Evolutionary conservation across 1,140 invertebrate genomes (phyloP), one percentile per base, ranked within the genome.

Genomic region (Diorhabda elongata): DNA sequence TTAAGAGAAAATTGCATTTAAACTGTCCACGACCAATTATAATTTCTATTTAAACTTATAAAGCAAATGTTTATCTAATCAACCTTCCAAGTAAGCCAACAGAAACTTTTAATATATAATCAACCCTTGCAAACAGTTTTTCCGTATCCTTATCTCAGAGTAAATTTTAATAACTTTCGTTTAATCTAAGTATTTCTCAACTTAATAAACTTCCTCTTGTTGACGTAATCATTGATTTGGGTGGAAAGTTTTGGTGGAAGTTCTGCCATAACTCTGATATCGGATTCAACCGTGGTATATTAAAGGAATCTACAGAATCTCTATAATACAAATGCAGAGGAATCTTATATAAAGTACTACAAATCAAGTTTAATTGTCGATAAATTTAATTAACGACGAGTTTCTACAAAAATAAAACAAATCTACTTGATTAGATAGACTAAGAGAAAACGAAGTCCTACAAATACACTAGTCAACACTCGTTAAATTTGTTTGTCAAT

Each of bases 151-250:
- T 52, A 52, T 52, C 47, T 52, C 62, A 56, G 9, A 61, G 59
- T 61, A 61, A 41, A 61, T 61, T 61, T 45, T 64, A 45, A 64
- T 45, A 56, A 45, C 8, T 64, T 45, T 6, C 7, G 7, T 26
- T 43, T 61, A 61, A 61, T 61, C 59, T 61, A 42, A 61, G 42
- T n/a, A 61, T 43, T 61, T 61, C 11, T 42, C 59, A 42, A 42
- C 59, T 42, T 61, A 61, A 61, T 61, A 61, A 61, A 61, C 26
- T 60, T 61, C 26, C 59, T 7, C 59, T 61, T 61, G 59, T 61
- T 61, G 59, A 61, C 59, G 59, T 43, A 61, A 61, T 43, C 59
- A 61, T 61, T 61, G 59, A 61, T 61, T 61, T 61, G 26, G 42
- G 59, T 61, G 26, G 41, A 61, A 61, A 61, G 59, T 61, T 61